A percentile compares a stretch with the other conserved stretches of the same genome.
These are phyloP conservation scores for Diarsia mendica DNA, from an alignment of 2,888 invertebrate genomes.

Conservation along the genomic window DNA sequence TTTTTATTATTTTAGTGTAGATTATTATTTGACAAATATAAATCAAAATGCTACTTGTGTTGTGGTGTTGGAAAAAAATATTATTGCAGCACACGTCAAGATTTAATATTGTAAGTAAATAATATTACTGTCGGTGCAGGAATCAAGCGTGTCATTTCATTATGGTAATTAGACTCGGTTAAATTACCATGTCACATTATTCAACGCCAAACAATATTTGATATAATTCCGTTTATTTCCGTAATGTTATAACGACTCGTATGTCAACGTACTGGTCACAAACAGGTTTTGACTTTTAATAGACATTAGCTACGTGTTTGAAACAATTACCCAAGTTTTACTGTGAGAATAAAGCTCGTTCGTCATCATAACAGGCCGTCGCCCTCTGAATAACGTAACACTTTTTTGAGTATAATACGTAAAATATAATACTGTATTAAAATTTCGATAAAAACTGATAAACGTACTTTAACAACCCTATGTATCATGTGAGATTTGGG, in stretches of 20 bases:
- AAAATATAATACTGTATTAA: conserved; percentile 46
- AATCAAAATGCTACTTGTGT: background rate
- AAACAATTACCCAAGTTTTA: conserved; percentile 77
- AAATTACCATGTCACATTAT: conserved; percentile 42
- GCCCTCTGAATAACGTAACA: conserved; percentile 69
- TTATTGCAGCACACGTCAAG: background rate
- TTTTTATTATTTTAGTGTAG: background rate
- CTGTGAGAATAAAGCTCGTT: conserved; percentile 77
- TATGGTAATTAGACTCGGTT: conserved; percentile 38
- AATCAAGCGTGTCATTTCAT: conserved; percentile 27
- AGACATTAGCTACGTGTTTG: conserved; percentile 71
- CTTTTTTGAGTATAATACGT: conserved; percentile 47
- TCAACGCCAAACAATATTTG: conserved; percentile 43
- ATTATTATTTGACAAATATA: background rate
- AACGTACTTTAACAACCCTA: background rate
- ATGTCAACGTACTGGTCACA: conserved; percentile 68
- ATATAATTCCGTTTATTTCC: conserved; percentile 56
- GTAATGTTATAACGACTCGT: conserved; percentile 56
- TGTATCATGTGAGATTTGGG: conserved; percentile 43
- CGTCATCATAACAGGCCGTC: conserved; percentile 71
- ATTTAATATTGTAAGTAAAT: conserved; percentile 4
- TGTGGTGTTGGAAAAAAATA: background rate
- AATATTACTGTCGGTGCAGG: background rate
- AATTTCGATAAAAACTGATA: conserved; percentile 27
- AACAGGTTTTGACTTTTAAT: conserved; percentile 75